Base-by-base conservation (phyloP, 92 coral and sea anemone genomes). In the Blastomussa wellsi region DNA sequence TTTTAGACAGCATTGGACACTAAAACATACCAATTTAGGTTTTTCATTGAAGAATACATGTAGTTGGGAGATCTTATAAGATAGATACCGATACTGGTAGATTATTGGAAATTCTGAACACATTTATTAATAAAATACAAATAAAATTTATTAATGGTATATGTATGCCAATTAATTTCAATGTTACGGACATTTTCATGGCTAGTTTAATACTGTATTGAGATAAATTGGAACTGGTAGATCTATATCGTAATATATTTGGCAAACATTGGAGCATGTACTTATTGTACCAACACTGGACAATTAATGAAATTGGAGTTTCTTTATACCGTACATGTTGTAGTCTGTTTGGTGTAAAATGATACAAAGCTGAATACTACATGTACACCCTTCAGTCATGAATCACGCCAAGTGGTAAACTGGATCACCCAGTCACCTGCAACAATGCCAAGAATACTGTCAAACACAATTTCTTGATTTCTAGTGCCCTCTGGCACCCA, bases 401-500 rank as follows among this genome's bases (percentile, higher is more conserved):
- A 33, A 28, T 86, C 89, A 29, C 55, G 71, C 90, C 90, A 86
- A 33, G 17, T n/a, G 48, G 90, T 69, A 59, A 36, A 86, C 42
- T 26, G 80, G 76, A 74, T 65, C 19, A 19, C 62, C 72, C 82
- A 84, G 49, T 24, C 53, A 39, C 89, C 86, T 41, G 38, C 72
- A 12, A 39, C 88, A 64, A 76, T 31, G 59, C 81, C 81, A 74
- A 84, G 60, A 75, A 84, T 79, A 85, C 82, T 77, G 75, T 68
- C 52, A 19, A 77, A 41, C 13, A 28, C 53, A 42, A 77, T 76
- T 16, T 37, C 87, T 60, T 75, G 81, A 33, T 72, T 20, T 62
- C 73, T 60, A 39, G 87, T 19, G 26, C n/a, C 37, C 76, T 84
- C 87, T 75, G 81, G 87, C 19, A 84, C 35, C 93, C 93, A 91